Evolutionary conservation across 2,113 vertebrate genomes (phyloP), one percentile per base, ranked within the genome.

Genomic region (Oncorhynchus kisutch): DNA sequence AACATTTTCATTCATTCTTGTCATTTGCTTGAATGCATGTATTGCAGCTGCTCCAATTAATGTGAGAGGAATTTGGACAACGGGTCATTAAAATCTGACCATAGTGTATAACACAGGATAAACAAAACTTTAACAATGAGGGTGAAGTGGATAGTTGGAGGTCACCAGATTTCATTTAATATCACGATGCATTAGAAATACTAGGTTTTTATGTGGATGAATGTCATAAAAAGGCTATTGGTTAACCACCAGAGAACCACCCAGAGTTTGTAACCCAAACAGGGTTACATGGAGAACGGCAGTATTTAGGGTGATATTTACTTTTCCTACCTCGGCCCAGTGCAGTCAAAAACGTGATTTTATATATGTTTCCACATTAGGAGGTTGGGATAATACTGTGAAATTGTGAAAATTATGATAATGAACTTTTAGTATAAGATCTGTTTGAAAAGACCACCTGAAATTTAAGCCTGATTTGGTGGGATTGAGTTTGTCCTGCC

Each of bases 121-220:
- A 22, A 69, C 34, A 31, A 69, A n/a, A 45, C 67, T 39, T 48
- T 48, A 39, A 69, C 67, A 7, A 69, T 18, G 16, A 45, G 9
- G 34, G 20, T 24, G 7, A n/a, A 48, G 7, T 45, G 67, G 18
- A 18, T 18, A 54, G 51, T 18, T 45, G 18, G 78, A 74, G 75
- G 67, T 72, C 72, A 84, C 71, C 77, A 85, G 78, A 85, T 80
- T 86, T 90, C 79, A 91, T 92, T 92, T 73, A 72, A 78, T 70
- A 87, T 85, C 83, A 81, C 70, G 72, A 81, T 90, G 85, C 77
- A 90, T 91, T 88, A 78, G 79, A 87, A 86, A 86, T 85, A 82
- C 80, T 76, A 22, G 69, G 71, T 85, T 84, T 84, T 76, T 81
- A 82, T 79, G 76, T 76, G 62, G 67, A 75, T 48, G 71, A 73